Conservation (phyloP, 2,797 vertebrate species). For the Phrynocephalus forsythii region DNA sequence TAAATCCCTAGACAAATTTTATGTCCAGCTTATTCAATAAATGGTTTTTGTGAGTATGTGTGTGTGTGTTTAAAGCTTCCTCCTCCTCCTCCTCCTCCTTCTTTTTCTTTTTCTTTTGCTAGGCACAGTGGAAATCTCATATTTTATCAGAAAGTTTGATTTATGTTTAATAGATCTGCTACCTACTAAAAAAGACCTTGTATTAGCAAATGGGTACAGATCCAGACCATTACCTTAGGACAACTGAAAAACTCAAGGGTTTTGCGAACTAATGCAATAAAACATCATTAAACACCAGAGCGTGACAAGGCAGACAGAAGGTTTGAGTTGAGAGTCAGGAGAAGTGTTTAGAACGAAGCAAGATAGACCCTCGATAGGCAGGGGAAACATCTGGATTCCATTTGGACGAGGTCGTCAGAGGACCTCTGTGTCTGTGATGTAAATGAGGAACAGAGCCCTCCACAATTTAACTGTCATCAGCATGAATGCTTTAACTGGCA, state of each 20-base stretch:
- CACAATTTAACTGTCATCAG: constrained; percentile 92
- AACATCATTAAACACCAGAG: constrained; percentile 81
- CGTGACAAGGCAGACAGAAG: constrained; percentile 80
- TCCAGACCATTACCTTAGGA: constrained; percentile 79
- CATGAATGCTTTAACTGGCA: constrained; percentile 81
- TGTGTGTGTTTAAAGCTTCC: neutral
- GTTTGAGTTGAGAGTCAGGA: constrained; percentile 78
- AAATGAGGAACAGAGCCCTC: constrained; percentile 90
- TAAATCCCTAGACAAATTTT: neutral
- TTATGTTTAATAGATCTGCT: constrained; percentile 71
- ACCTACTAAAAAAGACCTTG: constrained; percentile 76
- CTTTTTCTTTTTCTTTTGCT: neutral
- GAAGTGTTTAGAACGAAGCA: constrained; percentile 81
- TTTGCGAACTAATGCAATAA: constrained; percentile 81
- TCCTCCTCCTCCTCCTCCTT: neutral
- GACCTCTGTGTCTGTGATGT: constrained; percentile 84
- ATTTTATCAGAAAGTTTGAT: constrained; percentile 73
- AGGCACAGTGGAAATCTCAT: constrained; percentile 65
- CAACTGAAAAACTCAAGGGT: constrained; percentile 77
- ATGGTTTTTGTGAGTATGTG: neutral
- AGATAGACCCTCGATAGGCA: constrained; percentile 76
- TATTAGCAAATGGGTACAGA: constrained; percentile 81
- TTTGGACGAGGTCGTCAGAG: constrained; percentile 84
- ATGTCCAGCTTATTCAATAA: neutral
- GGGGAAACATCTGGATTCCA: constrained; percentile 88